phyloP scores from a whole-genome alignment of 2,797 vertebrate species.

The Acridotheres tristis region DNA sequence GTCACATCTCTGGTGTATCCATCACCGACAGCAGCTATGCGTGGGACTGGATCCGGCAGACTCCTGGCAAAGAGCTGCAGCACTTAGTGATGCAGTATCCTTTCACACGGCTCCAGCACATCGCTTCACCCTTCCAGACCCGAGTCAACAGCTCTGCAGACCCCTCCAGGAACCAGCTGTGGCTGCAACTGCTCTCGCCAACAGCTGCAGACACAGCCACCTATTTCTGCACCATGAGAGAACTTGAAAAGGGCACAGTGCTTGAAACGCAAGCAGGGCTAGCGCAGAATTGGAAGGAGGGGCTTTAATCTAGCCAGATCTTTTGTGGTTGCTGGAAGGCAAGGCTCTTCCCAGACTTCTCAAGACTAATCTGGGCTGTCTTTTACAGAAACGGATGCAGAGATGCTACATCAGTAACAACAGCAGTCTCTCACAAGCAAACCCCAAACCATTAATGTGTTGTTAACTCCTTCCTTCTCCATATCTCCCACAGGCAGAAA shows the following conservation, averaged over 20 bases:
- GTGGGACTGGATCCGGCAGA: background rate
- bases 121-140: background rate
- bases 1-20: background rate
- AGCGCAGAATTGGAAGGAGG: background rate
- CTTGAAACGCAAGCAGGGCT: background rate
- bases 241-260: background rate
- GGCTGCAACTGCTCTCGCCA: background rate
- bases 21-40: background rate
- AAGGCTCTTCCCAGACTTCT: background rate
- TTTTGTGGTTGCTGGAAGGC: background rate
- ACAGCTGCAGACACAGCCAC: background rate
- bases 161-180: background rate
- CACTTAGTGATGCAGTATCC: background rate
- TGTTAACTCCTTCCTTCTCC: background rate
- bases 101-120: background rate
- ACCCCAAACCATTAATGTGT: background rate
- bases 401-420: background rate
- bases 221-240: background rate
- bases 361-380: background rate
- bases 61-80: background rate
- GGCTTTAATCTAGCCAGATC: accelerated
- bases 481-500: background rate
- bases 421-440: background rate
- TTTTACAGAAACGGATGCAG: background rate
- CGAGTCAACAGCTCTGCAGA: background rate